phyloP scores from a whole-genome alignment of 2,113 vertebrate genomes.

The Carlito syrichta region DNA sequence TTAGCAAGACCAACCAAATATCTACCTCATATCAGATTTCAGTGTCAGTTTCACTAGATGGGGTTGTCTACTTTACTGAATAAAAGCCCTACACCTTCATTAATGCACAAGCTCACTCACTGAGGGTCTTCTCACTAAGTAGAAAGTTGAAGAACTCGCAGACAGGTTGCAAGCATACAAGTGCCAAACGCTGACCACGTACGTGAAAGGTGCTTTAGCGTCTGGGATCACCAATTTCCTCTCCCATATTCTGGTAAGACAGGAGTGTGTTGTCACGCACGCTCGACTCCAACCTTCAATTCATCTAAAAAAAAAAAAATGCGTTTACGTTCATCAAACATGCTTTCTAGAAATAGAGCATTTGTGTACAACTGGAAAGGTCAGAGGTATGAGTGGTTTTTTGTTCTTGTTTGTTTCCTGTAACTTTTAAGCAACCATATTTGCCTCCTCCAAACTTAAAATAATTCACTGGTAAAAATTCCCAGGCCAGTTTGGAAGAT shows the following conservation, averaged over 20 bases:
- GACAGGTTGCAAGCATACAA: constrained; percentile 67
- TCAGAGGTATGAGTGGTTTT: background rate
- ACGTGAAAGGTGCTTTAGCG: constrained; percentile 37
- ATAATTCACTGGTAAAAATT: background rate
- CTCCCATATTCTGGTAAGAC: background rate
- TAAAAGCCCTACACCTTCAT: constrained; percentile 89
- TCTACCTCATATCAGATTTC: constrained; percentile 86
- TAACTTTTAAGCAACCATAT: background rate
- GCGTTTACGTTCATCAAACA: background rate
- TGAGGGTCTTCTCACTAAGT: constrained; percentile 82
- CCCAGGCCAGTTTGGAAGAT: background rate
- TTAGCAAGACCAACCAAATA: constrained; percentile 16
- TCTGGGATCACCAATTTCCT: constrained; percentile 39
- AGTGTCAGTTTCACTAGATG: constrained; percentile 82
- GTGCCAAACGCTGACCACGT: constrained; percentile 53
- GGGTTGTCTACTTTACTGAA: constrained; percentile 89
- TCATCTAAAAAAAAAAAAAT: background rate
- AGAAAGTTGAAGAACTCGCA: constrained; percentile 53
- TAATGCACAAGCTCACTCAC: constrained; percentile 88
- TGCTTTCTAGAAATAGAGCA: background rate
- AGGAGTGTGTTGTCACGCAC: accelerated
- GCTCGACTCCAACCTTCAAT: background rate
- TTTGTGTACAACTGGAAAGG: background rate
- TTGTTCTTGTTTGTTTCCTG: background rate
- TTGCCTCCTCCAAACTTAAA: background rate